Evolutionary conservation across 2,797 vertebrate genomes (phyloP).

Genomic region (Pseudochirops corinnae): DNA sequence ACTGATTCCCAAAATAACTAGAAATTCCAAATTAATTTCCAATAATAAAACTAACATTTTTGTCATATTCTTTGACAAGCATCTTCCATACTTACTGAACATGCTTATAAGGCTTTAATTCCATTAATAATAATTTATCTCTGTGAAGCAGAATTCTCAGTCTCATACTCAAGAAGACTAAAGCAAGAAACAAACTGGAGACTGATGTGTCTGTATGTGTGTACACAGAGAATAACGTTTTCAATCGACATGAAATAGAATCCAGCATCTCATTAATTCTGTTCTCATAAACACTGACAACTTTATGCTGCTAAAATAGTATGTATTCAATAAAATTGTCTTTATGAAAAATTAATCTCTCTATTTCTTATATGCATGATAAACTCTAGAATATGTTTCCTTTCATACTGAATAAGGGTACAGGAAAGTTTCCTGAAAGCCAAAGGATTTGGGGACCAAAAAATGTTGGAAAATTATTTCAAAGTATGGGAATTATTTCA

Average conservation of each 20-base stretch:
- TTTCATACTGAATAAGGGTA: not conserved
- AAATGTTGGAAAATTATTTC: not conserved
- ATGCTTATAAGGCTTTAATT: not conserved
- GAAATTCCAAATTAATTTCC: not conserved
- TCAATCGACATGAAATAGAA: not conserved
- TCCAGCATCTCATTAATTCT: not conserved
- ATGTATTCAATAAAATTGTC: not conserved
- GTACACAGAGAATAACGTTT: not conserved
- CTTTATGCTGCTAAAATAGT: not conserved
- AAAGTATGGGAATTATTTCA: not conserved
- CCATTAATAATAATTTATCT: not conserved
- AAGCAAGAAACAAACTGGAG: slow-evolving; percentile 1
- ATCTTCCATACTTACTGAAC: not conserved
- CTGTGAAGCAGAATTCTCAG: not conserved
- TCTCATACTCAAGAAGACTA: not conserved
- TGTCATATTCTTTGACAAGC: not conserved
- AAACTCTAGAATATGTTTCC: not conserved
- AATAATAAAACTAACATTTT: not conserved
- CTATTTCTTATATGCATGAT: not conserved
- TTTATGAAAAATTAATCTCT: not conserved
- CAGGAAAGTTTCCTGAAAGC: not conserved
- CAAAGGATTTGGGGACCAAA: not conserved
- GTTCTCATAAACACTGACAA: not conserved
- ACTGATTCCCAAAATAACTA: not conserved
- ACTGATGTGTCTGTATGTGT: not conserved